Evolutionary conservation across 2,888 invertebrate genomes (phyloP).

Genomic region (Philereme vetulata): DNA sequence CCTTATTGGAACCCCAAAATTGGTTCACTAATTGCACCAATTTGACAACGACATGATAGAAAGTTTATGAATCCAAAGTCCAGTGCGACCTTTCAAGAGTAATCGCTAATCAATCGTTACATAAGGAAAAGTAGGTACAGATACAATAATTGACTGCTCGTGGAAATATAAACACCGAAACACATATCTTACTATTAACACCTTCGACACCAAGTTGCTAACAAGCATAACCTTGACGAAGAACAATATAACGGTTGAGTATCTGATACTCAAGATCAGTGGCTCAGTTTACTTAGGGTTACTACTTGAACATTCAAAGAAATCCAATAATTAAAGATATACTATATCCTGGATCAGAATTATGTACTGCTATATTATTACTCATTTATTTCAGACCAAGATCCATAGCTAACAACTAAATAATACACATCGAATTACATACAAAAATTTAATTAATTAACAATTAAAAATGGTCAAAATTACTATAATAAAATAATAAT

Average conservation of each 20-base stretch:
- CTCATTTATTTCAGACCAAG: too few relatives aligned
- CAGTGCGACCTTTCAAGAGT: constrained; percentile 1
- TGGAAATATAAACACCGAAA: constrained; percentile 15
- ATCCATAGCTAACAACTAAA: too few relatives aligned
- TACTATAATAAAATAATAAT: too few relatives aligned
- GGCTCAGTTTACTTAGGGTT: constrained; percentile 7
- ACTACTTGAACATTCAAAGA: neutral
- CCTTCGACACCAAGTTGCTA: constrained; percentile 30
- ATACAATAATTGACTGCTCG: neutral
- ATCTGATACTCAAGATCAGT: neutral
- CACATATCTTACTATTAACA: constrained; percentile 20
- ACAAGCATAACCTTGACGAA: constrained; percentile 34
- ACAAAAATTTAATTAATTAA: too few relatives aligned
- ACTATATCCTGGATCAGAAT: too few relatives aligned
- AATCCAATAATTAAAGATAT: too few relatives aligned
- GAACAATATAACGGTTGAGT: constrained; percentile 30
- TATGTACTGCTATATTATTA: too few relatives aligned
- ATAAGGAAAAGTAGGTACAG: constrained; percentile 5
- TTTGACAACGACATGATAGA: neutral
- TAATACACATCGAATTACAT: too few relatives aligned
- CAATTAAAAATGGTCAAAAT: too few relatives aligned
- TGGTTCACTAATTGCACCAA: neutral
- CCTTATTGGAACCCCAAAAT: constrained; percentile 1
- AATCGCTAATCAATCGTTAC: constrained; percentile 2
- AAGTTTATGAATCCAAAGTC: neutral